phyloP scores from a whole-genome alignment of 53 echinoderm and acorn worm species.

The Stichopus horrens region DNA sequence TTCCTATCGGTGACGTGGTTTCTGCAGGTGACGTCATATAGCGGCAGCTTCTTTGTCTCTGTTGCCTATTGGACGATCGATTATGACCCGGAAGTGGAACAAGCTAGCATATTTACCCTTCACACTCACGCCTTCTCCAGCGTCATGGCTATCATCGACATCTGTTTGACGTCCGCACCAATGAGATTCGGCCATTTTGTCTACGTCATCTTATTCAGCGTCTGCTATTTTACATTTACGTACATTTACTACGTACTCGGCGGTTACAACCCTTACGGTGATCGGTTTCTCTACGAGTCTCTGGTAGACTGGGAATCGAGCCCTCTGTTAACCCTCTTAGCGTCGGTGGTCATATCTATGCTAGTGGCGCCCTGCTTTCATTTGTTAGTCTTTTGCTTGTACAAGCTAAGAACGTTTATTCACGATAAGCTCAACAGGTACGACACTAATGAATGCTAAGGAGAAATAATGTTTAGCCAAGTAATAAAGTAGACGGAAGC shows the following conservation, averaged over 20 bases:
- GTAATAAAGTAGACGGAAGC: too few species aligned
- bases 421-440: neutral
- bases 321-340: conserved; percentile 12
- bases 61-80: conserved; percentile 72
- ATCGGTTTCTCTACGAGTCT: conserved; percentile 60
- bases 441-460: neutral
- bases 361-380: conserved; percentile 20
- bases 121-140: conserved; percentile 68
- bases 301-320: conserved; percentile 66
- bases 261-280: conserved; percentile 70
- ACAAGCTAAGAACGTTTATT: conserved; percentile 29
- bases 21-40: conserved; percentile 61
- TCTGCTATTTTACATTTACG: conserved; percentile 57
- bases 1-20: conserved; percentile 75
- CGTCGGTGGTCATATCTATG: conserved; percentile 27
- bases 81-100: conserved; percentile 54
- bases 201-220: conserved; percentile 54
- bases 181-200: conserved; percentile 64
- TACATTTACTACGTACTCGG: conserved; percentile 63
- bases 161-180: conserved; percentile 47
- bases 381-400: conserved; percentile 9
- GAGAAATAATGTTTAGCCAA: too few species aligned
- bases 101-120: conserved; percentile 62
- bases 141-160: conserved; percentile 53
- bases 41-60: conserved; percentile 58